Base-by-base conservation (phyloP, 2,797 vertebrate genomes). In the Acridotheres tristis region DNA sequence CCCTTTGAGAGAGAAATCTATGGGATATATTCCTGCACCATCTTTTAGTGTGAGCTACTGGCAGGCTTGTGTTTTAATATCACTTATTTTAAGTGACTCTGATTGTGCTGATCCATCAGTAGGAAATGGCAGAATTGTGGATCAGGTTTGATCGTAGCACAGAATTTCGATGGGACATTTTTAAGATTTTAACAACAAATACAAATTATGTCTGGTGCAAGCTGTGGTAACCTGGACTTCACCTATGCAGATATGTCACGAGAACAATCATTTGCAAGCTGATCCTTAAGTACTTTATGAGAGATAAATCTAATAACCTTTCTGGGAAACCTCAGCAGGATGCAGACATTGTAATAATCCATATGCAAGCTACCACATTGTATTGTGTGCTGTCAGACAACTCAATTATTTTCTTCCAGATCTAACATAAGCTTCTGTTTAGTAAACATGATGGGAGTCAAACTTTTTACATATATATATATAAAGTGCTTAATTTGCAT, bases 401-500 rank as follows among this genome's bases (percentile, higher is more conserved):
- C 36, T 69, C 90, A 77, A 95, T 85, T 81, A 74, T 61, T 85
- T 95, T 83, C 76, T 40, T 58, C 57, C 29, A 67, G 42, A 81
- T 80, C 90, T 66, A 96, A 87, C 68, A 66, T 93, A 95, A 90
- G 83, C 87, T 88, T 96, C 58, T 80, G 85, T 94, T 95, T 74
- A 93, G 91, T 83, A 84, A 91, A 94, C 69, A 58, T 32, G 89
- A 88, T 63, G 85, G 92, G 80, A 96, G 76, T 93, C 73, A 66
- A 95, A 96, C 93, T 96, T 96, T 85, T 93, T 26, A 50, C 20
- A 54, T 57, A 80, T 78, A 96, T 85, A 96, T 96, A 95, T 91
- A 96, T 89, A 88, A 96, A 95, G 79, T 90, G 76, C 42, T 96
- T 95, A 94, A 96, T 96, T 96, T 97, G 93, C 93, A 95, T 97